Evolutionary conservation across 2,797 vertebrate genomes (phyloP).

Genomic region (Rhodeus uyekii): DNA sequence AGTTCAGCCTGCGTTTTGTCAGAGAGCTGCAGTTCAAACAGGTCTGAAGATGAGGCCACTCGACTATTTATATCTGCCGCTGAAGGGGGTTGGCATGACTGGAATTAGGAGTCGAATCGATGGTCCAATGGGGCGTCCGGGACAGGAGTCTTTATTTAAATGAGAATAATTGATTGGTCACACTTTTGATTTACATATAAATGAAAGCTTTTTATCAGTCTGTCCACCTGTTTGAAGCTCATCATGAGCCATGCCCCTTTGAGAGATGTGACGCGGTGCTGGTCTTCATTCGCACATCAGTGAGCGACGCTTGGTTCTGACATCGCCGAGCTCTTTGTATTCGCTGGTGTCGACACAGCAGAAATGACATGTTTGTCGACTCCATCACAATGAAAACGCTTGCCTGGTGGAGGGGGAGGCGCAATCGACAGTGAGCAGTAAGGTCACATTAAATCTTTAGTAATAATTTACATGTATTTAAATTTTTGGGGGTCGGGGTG

Average conservation of each 20-base stretch:
- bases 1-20: conserved; percentile 51
- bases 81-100: conserved; percentile 40
- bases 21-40: conserved; percentile 25
- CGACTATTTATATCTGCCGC: conserved; percentile 10
- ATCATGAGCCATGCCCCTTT: conserved; percentile 63
- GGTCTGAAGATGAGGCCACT: conserved; percentile 53
- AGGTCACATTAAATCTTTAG: conserved; percentile 2
- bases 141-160: conserved; percentile 64
- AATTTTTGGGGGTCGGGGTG: too few relatives aligned
- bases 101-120: conserved; percentile 63
- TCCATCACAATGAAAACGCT: conserved; percentile 13
- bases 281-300: conserved; percentile 50
- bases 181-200: conserved; percentile 78
- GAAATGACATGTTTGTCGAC: conserved; percentile 14
- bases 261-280: conserved; percentile 60
- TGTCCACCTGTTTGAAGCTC: conserved; percentile 62
- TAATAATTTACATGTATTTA: background rate
- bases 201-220: conserved; percentile 75
- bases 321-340: conserved; percentile 1
- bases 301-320: conserved; percentile 10
- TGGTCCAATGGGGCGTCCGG: conserved; percentile 46
- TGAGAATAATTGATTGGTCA: conserved; percentile 74
- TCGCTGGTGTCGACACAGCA: background rate
- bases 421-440: background rate
- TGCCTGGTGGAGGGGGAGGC: background rate